These are phyloP conservation scores for Prochilodus magdalenae DNA, from an alignment of 2,113 vertebrate genomes.

Conservation along the genomic window DNA sequence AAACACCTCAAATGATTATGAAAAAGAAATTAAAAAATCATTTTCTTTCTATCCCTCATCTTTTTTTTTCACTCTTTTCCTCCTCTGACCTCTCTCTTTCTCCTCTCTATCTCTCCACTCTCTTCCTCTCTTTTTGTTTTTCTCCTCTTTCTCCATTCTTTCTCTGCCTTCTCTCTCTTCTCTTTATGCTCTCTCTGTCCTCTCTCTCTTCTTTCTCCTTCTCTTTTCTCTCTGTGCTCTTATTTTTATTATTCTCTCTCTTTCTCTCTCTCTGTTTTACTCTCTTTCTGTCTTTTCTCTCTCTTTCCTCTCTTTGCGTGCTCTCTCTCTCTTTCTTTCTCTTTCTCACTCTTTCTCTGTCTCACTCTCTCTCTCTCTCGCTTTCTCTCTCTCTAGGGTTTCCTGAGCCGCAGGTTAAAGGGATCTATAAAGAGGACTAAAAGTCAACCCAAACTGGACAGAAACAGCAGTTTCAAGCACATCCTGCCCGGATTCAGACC, in stretches of 20 bases:
- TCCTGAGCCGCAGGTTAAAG: constrained; percentile 83
- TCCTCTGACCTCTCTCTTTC: not conserved
- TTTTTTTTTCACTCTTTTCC: too few relatives aligned
- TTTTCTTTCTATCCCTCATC: too few relatives aligned
- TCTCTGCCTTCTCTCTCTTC: too few relatives aligned
- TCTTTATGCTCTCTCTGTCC: too few relatives aligned
- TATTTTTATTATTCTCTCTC: too few relatives aligned
- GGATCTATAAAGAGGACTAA: constrained; percentile 99
- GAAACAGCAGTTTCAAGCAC: constrained; percentile 99
- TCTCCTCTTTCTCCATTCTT: too few relatives aligned
- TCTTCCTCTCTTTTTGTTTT: not conserved
- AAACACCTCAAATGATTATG: constrained; percentile 10
- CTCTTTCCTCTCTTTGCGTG: not conserved
- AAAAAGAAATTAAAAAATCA: not conserved
- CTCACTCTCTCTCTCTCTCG: constrained; percentile 22
- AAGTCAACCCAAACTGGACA: constrained; percentile 97
- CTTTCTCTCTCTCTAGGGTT: constrained; percentile 64
- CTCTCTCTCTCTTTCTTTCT: not conserved
- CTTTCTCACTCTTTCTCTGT: constrained; percentile 26
- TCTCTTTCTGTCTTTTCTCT: not conserved
- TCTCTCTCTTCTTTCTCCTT: too few relatives aligned
- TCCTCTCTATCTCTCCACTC: not conserved
- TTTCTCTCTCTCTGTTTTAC: not conserved
- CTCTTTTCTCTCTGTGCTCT: too few relatives aligned
- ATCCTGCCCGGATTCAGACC: constrained; percentile 95